Conservation (phyloP, 2,113 vertebrate species). For the zebrafish (Danio rerio) region GRCz12tu NC_133176.1:50367501-50368000, state of each 20-base stretch:
- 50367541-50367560: neutral
- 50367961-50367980: no score
- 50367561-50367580: neutral
- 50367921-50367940: neutral
- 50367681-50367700: no score
- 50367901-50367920: neutral
- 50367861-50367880: slow-evolving; percentile 99
- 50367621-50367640: neutral
- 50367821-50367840: slow-evolving; percentile 95
- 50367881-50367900: slow-evolving; percentile 65
- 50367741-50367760: neutral
- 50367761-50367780: neutral
- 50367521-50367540: neutral
- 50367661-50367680: no score
- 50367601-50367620: neutral
- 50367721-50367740: neutral
- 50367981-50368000: no score
- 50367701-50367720: no score
- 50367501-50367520: neutral
- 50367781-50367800: slow-evolving; percentile 1
- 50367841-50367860: slow-evolving; percentile 97
- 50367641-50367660: neutral
- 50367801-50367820: slow-evolving; percentile 88
- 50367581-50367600: no score
- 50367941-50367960: neutral